Conservation (phyloP, 2,113 vertebrate genomes). For the Lophotis ruficrista region DNA sequence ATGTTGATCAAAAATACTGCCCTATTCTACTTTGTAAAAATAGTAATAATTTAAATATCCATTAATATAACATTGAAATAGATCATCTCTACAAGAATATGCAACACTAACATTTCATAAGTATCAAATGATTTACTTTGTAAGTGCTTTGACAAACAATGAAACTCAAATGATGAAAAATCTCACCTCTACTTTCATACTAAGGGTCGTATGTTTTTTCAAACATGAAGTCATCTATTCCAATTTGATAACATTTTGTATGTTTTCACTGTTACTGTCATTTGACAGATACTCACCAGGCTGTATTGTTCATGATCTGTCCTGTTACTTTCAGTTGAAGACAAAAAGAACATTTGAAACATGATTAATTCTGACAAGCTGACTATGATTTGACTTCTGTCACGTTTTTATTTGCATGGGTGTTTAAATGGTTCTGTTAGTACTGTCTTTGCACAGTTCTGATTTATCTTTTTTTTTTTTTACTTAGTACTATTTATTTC, state of each 20-base stretch:
- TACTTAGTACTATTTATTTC: conserved; percentile 78
- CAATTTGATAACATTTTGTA: conserved; percentile 57
- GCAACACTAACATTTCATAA: conserved; percentile 68
- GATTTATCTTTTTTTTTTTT: conserved; percentile 72
- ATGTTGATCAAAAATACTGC: conserved; percentile 60
- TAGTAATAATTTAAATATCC: conserved; percentile 49
- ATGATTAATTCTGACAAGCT: conserved; percentile 65
- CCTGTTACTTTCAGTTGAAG: conserved; percentile 59
- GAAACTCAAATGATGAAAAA: conserved; percentile 55
- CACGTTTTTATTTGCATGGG: conserved; percentile 77
- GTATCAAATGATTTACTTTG: conserved; percentile 63
- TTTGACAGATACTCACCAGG: conserved; percentile 41
- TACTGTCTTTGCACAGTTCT: conserved; percentile 75
- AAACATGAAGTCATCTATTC: conserved; percentile 56
- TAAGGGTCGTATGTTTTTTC: conserved; percentile 66
- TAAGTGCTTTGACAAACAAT: conserved; percentile 66
- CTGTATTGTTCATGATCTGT: conserved; percentile 55
- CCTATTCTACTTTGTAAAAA: conserved; percentile 67
- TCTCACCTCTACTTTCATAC: conserved; percentile 62
- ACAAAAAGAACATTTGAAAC: conserved; percentile 54
- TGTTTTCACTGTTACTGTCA: conserved; percentile 48
- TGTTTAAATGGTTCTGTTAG: conserved; percentile 83
- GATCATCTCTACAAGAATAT: conserved; percentile 69
- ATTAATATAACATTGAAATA: conserved; percentile 61
- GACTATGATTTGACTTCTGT: conserved; percentile 69